Evolutionary conservation across 23 tunicate genomes (phyloP), one percentile per base, ranked within the genome.

Genomic region (Styela clava): DNA sequence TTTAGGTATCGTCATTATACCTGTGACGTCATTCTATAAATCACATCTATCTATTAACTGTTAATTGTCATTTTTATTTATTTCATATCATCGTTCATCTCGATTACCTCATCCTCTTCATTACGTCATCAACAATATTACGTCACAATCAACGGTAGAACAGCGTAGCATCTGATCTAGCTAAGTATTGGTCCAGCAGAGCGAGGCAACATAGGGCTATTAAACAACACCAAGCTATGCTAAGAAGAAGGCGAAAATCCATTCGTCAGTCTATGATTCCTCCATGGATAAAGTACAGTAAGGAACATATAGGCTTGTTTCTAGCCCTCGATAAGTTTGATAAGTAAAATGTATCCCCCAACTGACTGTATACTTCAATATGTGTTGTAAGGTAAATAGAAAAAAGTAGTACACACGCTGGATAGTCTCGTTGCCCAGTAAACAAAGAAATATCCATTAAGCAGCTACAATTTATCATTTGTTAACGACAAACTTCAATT

Each of bases 261-360:
- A 9, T n/a, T 5, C 27, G 74, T 25, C 16, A 69, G 3, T 63
- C 82, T 24, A 65, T 76, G 2, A 65, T 86, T 21, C 91, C 91
- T 19, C 91, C 91, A 2, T 86, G 91, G 91, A 74, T 86, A n/a
- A 51, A 81, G 44, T 86, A 74, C 78, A 86, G 91, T 86, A 81
- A 86, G 91, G 44, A 9, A 1, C 16, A 31, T 24, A 9, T 3
- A 51, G 30, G 12, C 9, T 77, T 20, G 34, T 34, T 3, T 2
- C 79, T 35, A 74, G 31, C 18, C 20, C n/a, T n/a, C n/a, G n/a
- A n/a, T n/a, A n/a, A n/a, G n/a, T n/a, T n/a, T n/a, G n/a, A n/a
- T n/a, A n/a, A n/a, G n/a, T n/a, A n/a, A n/a, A n/a, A n/a, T n/a
- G n/a, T n/a, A n/a, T n/a, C n/a, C n/a, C n/a, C n/a, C n/a, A n/a